These are phyloP conservation scores for Gallinago jamesoni DNA, from an alignment of 2,113 vertebrate genomes.

Conservation along the genomic window DNA sequence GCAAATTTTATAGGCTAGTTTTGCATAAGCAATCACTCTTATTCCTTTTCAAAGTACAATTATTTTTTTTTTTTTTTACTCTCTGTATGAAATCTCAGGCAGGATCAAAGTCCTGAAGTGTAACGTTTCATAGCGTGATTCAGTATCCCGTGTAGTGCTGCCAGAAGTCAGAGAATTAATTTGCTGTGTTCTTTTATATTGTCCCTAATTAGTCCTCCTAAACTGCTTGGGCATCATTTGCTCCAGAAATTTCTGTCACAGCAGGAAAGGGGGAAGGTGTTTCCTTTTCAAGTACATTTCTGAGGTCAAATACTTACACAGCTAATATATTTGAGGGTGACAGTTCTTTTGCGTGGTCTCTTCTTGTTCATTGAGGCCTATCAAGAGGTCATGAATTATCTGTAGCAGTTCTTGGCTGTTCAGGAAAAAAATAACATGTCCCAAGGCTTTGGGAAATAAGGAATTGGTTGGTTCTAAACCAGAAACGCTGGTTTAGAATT, in stretches of 20 bases:
- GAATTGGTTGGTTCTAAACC: too few relatives aligned
- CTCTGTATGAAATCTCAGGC: not conserved
- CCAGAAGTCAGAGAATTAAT: not conserved
- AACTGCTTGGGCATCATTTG: not conserved
- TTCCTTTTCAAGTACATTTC: not conserved
- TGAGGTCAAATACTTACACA: not conserved
- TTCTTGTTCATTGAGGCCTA: not conserved
- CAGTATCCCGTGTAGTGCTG: not conserved
- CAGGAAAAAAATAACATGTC: not conserved
- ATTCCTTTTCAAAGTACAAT: not conserved
- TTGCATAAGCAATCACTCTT: constrained; percentile 10
- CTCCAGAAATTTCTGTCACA: not conserved
- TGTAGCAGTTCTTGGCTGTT: not conserved
- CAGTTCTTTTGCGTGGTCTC: not conserved
- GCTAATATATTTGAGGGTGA: fast-evolving
- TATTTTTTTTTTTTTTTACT: not conserved
- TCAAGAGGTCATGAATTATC: not conserved
- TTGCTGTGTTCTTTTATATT: not conserved
- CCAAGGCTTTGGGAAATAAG: not conserved
- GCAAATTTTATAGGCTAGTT: constrained; percentile 30
- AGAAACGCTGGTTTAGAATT: not conserved
- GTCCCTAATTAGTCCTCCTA: not conserved
- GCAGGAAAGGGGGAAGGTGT: not conserved
- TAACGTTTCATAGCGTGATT: not conserved
- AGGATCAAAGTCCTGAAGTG: constrained; percentile 13